Base-by-base conservation (phyloP, 2,797 vertebrate genomes). In the Gymnodraco acuticeps region DNA sequence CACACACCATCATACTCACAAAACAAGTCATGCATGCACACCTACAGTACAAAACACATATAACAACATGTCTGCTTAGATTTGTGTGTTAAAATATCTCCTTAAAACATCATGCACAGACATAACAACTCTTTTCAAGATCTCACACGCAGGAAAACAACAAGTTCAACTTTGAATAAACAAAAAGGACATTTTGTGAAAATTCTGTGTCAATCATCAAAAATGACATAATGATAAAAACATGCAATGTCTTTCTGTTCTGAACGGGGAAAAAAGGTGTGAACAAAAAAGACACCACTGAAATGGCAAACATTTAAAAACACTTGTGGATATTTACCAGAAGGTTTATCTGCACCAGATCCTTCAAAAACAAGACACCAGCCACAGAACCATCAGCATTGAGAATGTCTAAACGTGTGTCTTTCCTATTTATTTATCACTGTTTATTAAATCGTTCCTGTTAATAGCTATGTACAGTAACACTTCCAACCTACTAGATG, bases 341-440 rank as follows among this genome's bases (percentile, higher is more conserved):
- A 85, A 94, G 78, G 51, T 92, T 82, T 41, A 87, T 84, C 56
- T 86, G 80, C 72, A 86, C 85, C 72, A 45, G 81, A 71, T 85
- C 91, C 92, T 95, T 94, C 15, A 90, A 92, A 27, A 46, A 89
- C 64, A 89, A 92, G 54, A 90, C 51, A 93, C 65, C 86, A 85
- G 82, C 68, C 66, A 83, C 55, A 83, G 64, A 72, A 75, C 42
- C 47, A 60, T 89, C 62, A 90, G 68, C 48, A 56, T 67, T 16
- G 13, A 59, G 5, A 10, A 43, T 15, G 31, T 38, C 27, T 10
- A 17, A 5, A 27, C 4, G 0, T 23, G 7, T 0, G 7, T 27
- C 15, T 14, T 13, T 3, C 9, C 3, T 55, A 3, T 13, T 8
- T 20, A 0, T 27, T 20, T 3, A 17, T 3, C n/a, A 15, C 2